These are phyloP conservation scores for Mus caroli DNA, from an alignment of 2,797 vertebrate genomes.

Conservation along the genomic window DNA sequence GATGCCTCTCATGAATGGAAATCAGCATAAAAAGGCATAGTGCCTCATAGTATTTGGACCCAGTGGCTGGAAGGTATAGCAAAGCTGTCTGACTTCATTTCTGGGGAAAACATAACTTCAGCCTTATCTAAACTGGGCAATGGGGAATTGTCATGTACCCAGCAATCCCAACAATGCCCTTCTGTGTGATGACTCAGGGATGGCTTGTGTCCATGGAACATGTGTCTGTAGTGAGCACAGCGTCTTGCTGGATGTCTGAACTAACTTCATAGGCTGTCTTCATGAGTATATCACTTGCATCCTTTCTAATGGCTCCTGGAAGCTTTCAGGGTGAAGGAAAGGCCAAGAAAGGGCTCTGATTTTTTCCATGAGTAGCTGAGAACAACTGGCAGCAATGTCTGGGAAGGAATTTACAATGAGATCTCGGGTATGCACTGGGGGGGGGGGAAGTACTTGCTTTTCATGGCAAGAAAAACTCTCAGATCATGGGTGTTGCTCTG, in stretches of 20 bases:
- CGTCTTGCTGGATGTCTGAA: conserved; percentile 86
- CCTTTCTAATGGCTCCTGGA: conserved; percentile 83
- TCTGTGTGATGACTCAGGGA: conserved; percentile 89
- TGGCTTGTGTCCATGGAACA: conserved; percentile 88
- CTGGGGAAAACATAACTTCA: conserved; percentile 86
- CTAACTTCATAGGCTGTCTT: conserved; percentile 86
- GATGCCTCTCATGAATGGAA: conserved; percentile 47
- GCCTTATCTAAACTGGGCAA: conserved; percentile 87
- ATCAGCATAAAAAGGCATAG: conserved; percentile 77
- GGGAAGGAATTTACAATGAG: conserved; percentile 29
- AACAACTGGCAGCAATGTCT: background rate
- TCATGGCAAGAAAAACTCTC: background rate
- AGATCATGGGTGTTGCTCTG: background rate
- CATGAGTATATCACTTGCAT: conserved; percentile 80
- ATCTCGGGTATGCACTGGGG: background rate
- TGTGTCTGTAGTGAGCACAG: conserved; percentile 86
- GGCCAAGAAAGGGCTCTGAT: conserved; percentile 78
- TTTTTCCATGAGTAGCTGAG: conserved; percentile 64
- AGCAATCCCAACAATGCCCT: conserved; percentile 89
- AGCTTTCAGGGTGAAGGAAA: conserved; percentile 78
- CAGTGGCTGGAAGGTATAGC: conserved; percentile 80
- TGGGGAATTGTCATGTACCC: conserved; percentile 89
- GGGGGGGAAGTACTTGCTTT: conserved; percentile 26
- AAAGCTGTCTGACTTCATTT: conserved; percentile 86
- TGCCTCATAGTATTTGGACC: conserved; percentile 77